Evolutionary conservation across 35 echinoderm and acorn worm species (phyloP), one percentile per base, ranked within the genome.

Genomic region (Acanthaster planci): DNA sequence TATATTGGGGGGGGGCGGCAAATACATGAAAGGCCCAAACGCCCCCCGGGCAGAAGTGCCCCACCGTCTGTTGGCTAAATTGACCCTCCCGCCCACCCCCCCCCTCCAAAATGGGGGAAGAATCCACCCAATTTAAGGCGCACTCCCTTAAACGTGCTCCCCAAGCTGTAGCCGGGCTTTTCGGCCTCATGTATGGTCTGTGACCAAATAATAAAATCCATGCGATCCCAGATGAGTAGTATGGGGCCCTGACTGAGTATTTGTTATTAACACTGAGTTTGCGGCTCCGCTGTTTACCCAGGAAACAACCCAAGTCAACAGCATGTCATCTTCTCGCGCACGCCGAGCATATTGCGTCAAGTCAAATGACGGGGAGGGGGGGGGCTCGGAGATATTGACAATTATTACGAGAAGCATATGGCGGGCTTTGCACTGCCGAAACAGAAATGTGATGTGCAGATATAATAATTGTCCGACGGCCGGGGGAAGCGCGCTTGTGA

Each of bases 381-480:
- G 64, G 14, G 42, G 21, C 52, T 80, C 79, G n/a, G 39, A 30
- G 21, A 16, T 32, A 52, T 81, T 81, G 79, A 81, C 79, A 81
- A 81, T 81, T 19, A 81, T 54, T 81, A 53, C 18, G 79, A 52
- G 40, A 81, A 81, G 79, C 79, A 81, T 81, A 81, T 81, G 79
- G 79, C 79, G 17, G 37, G 77, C 37, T 79, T 72, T 72, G 64
- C 64, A 31, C 34, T 72, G 64, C 64, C 26, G 64, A 72, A 30
- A 72, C 64, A 72, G 26, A 72, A 47, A 72, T 31, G 34, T 72
- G 64, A 72, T 31, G 64, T 72, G 64, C 64, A 72, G 64, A 72
- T 72, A 72, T 72, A 72, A 72, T 72, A 72, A 72, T 72, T 68
- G 60, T 72, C 64, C 14, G 9, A 72, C 64, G 64, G 64, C 64